phyloP scores from a whole-genome alignment of 2,113 vertebrate genomes.

The Telmatochromis sp. region DNA sequence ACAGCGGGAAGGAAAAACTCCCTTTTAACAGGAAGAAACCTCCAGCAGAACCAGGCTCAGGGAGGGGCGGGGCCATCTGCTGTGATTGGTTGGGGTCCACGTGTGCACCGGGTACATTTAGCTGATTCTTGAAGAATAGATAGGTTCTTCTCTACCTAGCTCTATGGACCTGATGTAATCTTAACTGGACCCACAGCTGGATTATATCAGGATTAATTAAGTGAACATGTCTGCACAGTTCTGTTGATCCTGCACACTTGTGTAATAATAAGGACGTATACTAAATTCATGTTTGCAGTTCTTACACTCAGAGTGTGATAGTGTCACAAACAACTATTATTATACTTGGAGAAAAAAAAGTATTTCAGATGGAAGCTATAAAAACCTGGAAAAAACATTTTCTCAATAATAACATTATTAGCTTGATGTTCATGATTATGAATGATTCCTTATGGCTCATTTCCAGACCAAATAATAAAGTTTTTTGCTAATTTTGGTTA shows the following conservation, averaged over 20 bases:
- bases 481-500: not conserved
- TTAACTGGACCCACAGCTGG: not conserved
- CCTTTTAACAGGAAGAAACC: not conserved
- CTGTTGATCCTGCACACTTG: not conserved
- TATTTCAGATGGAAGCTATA: not conserved
- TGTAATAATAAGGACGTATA: not conserved
- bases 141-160: not conserved
- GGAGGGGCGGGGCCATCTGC: not conserved
- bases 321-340: not conserved
- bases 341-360: not conserved
- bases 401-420: accelerated
- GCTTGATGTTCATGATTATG: not conserved
- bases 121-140: not conserved
- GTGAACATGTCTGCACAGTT: not conserved
- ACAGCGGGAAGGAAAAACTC: not conserved
- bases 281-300: not conserved
- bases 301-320: not conserved
- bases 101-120: not conserved
- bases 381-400: not conserved
- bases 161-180: not conserved
- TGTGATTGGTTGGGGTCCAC: accelerated
- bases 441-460: not conserved
- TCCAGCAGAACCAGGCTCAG: not conserved
- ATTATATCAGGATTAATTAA: not conserved
- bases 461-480: accelerated